Base-by-base conservation (phyloP, 2,113 vertebrate genomes). In the Aegithalos caudatus region DNA sequence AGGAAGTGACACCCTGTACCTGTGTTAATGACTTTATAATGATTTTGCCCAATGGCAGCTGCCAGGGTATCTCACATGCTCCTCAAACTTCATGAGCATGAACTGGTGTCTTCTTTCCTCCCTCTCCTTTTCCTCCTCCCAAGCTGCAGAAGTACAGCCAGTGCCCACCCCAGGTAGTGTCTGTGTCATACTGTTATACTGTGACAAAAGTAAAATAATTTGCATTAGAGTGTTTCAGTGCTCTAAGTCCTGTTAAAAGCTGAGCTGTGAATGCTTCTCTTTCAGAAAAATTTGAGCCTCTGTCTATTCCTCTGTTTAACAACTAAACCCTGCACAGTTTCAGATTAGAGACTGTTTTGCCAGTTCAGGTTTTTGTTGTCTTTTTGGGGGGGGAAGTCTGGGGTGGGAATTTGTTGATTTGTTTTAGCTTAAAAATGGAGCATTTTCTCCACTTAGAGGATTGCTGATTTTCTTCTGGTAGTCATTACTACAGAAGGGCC, bases 51-150 rank as follows among this genome's bases (percentile, higher is more conserved):
- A 23, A 19, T 21, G n/a, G 33, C 15, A 53, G 24, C 31, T 48
- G 11, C 1, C 0, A 70, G 42, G 1, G 0, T 54, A 14, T 57
- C 23, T 66, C 48, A 48, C 9, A 24, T 1, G 3, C 61, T 50
- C 25, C 33, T 70, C 1, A 2, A 78, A 58, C 4, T 37, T 14
- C 1, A 1, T 16, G 9, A 81, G 10, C 6, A 24, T 24, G 12
- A 0, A 0, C 70, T 58, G 13, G 4, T 38, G 76, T 87, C 56
- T 77, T 42, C 33, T 78, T 84, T 66, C 38, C 12, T 79, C 27
- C 38, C 24, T 79, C 27, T 35, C 21, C 33, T 84, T 84, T 57
- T 66, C 38, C 14, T 47, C 45, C 45, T 79, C 21, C 38, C 24
- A 19, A 24, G 23, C 5, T 62, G 51, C 64, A 42, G 7, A 91